These are phyloP conservation scores for Trissoscelio sp. DNA, from an alignment of 2,888 invertebrate genomes.

Conservation along the genomic window DNA sequence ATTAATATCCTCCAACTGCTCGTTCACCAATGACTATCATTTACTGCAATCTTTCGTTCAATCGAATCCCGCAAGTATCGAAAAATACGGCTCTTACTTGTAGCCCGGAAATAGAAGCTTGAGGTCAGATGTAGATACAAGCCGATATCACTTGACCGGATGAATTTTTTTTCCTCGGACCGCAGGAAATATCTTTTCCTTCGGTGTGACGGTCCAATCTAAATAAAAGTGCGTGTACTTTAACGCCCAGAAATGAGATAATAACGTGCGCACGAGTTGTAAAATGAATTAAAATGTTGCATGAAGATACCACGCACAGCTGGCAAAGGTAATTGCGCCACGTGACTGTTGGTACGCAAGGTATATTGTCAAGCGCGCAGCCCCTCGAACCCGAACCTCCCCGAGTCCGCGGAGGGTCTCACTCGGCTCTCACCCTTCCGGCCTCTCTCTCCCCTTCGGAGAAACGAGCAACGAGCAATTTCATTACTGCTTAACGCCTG, in stretches of 20 bases:
- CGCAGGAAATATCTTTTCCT: conserved; percentile 31
- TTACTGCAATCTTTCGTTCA: conserved; percentile 51
- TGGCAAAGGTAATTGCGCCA: conserved; percentile 82
- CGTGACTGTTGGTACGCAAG: conserved; percentile 79
- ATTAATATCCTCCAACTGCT: neutral
- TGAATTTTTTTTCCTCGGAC: conserved; percentile 77
- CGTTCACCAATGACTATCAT: neutral
- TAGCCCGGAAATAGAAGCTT: conserved; percentile 85
- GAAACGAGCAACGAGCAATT: conserved; percentile 84
- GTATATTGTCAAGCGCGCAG: conserved; percentile 60
- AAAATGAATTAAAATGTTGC: conserved; percentile 79
- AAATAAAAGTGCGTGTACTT: conserved; percentile 29
- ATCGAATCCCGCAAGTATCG: conserved; percentile 85
- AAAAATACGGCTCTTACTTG: conserved; percentile 83
- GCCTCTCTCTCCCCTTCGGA: conserved; percentile 73
- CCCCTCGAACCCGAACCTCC: conserved; percentile 23
- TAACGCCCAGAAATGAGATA: conserved; percentile 70
- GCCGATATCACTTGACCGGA: conserved; percentile 81
- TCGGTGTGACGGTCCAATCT: neutral
- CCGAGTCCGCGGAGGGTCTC: conserved; percentile 68
- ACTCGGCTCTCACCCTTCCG: conserved; percentile 75
- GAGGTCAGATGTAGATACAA: conserved; percentile 85
- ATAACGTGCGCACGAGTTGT: conserved; percentile 71
- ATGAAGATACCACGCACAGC: conserved; percentile 79
- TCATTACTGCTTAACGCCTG: conserved; percentile 85